Base-by-base conservation (phyloP, 1,140 invertebrate genomes). In the Palaemon carinicauda region DNA sequence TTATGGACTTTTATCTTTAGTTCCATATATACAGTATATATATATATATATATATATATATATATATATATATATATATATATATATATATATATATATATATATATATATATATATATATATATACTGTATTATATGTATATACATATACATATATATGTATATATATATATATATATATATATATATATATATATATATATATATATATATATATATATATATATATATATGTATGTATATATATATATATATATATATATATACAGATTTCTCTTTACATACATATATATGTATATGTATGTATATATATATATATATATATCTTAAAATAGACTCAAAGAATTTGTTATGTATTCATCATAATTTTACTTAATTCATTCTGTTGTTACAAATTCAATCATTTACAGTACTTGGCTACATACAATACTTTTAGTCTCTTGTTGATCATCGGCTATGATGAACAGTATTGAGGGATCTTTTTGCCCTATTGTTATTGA, bases 151-250 rank as follows among this genome's bases (percentile, higher is more conserved):
- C 14, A 24, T 56, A 24, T 56, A 24, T 56, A 14, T 56, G 54
- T 56, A 14, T 56, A 14, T 56, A 14, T 56, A 24, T 56, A 14
- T 56, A 24, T 56, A 24, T 56, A 24, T 56, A 24, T 1, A 5
- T 33, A 75, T 75, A 41, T 75, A 75, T 75, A 75, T 75, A 75
- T 41, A 41, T 75, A 41, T 75, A 41, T 75, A 75, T 75, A 75
- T 77, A 77, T 52, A 77, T 77, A 77, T 77, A 77, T 52, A 51
- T 77, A 52, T 77, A 77, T 77, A n/a, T 77, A 77, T 77, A 52
- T 77, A 77, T 77, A 50, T 52, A 77, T 77, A 77, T 50, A 51
- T 77, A 77, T 50, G 51, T 77, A 51, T 77, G 51, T 77, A 77
- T 77, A 17, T 51, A n/a, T 19, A 50, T n/a, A n/a, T n/a, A n/a